phyloP scores from a whole-genome alignment of 1,140 invertebrate species.

The Lethrus apterus region DNA sequence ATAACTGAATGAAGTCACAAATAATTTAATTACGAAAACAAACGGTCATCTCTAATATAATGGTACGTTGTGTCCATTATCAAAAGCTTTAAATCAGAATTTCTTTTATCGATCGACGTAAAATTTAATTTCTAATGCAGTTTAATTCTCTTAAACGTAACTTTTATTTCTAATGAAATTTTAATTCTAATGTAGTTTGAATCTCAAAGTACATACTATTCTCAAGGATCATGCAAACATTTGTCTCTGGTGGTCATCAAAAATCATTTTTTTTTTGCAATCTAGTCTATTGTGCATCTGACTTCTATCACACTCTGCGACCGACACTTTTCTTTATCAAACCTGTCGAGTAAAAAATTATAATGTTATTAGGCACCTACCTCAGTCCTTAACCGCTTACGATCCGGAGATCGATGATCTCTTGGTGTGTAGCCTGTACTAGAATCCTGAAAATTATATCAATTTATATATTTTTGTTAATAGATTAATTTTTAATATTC shows the following conservation, averaged over 20 bases:
- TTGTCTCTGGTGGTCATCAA: constrained; percentile 5
- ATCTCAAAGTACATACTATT: constrained; percentile 1
- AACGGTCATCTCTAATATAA: too few species aligned
- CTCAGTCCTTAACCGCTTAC: constrained; percentile 34
- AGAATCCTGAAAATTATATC: constrained; percentile 28
- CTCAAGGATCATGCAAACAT: constrained; percentile 3
- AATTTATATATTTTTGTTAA: neutral
- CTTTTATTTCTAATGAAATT: constrained; percentile 4
- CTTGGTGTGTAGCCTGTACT: constrained; percentile 21
- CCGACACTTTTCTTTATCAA: constrained; percentile 2
- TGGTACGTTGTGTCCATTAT: too few species aligned
- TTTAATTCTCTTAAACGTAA: constrained; percentile 8
- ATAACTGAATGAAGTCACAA: too few species aligned
- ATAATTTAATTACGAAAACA: too few species aligned
- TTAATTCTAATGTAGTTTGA: constrained; percentile 4
- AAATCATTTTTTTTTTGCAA: neutral
- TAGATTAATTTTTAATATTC: neutral
- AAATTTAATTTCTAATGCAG: too few species aligned
- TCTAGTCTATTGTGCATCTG: too few species aligned
- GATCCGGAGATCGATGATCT: constrained; percentile 34
- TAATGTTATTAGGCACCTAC: constrained; percentile 26
- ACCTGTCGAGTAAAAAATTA: constrained; percentile 20
- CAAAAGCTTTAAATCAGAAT: too few species aligned
- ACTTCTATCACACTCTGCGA: constrained; percentile 8
- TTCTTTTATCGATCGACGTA: too few species aligned